A percentile compares a stretch with the other conserved stretches of the same genome.
Evolutionary conservation across 2,797 vertebrate species (phyloP).

Genomic region (Bradypodion ventrale): DNA sequence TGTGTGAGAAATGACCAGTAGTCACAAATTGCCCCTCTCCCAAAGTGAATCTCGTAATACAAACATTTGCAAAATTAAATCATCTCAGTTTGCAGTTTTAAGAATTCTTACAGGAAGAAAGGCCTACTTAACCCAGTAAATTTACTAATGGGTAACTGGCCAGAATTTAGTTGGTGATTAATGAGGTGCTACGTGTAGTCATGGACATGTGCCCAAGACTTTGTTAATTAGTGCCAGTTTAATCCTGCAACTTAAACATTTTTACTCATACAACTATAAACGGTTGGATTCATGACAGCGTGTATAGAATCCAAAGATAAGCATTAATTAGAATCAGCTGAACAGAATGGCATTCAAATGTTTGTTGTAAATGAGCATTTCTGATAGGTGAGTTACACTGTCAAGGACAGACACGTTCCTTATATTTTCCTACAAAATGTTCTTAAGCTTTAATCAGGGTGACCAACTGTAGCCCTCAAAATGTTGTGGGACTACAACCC

Average conservation of each 20-base stretch:
- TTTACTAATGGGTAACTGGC: not conserved
- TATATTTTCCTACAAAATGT: not conserved
- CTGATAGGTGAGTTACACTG: not conserved
- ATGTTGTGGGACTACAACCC: no score
- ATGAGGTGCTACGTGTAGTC: no score
- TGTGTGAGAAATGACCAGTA: not conserved
- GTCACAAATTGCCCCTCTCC: not conserved
- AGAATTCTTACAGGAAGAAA: not conserved
- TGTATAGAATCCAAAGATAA: no score
- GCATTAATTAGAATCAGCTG: no score
- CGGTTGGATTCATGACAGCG: no score
- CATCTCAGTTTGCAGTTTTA: not conserved
- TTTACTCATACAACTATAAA: no score
- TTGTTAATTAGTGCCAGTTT: no score
- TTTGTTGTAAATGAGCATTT: not conserved
- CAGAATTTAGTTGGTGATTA: no score
- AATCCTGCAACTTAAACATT: no score
- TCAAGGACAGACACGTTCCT: not conserved
- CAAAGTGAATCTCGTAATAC: not conserved
- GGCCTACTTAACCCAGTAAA: not conserved
- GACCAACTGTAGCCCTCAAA: no score
- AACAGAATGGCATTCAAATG: not conserved
- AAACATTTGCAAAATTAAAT: not conserved
- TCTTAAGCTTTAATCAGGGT: no score
- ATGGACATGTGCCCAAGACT: no score